Percentiles rank a stretch among this genome's conserved stretches.
Evolutionary conservation across 2,797 vertebrate genomes (phyloP).

Genomic region (Phylloscopus collybita): DNA sequence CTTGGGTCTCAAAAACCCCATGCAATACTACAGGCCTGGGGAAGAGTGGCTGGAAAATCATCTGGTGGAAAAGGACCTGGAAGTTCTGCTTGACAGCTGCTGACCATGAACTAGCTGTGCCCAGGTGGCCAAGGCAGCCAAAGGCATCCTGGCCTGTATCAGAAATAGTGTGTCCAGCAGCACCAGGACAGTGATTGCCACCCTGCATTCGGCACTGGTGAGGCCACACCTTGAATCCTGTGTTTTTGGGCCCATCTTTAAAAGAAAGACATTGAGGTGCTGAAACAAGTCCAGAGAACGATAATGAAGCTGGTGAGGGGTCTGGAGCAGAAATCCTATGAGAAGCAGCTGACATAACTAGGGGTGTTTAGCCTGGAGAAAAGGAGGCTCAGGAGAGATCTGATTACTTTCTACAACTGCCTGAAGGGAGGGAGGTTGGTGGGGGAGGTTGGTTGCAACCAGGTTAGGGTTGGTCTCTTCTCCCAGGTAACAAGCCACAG

Average conservation of each 20-base stretch:
- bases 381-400: neutral
- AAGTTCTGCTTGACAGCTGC: neutral
- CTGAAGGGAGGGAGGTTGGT: neutral
- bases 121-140: neutral
- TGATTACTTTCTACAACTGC: neutral
- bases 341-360: neutral
- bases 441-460: neutral
- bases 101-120: neutral
- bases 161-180: neutral
- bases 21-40: neutral
- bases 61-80: neutral
- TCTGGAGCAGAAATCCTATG: neutral
- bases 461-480: neutral
- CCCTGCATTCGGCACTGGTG: fast-evolving
- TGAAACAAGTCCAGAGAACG: fast-evolving
- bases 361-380: neutral
- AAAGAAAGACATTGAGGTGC: neutral
- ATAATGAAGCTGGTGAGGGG: fast-evolving
- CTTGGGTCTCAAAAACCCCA: neutral
- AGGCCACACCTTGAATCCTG: fast-evolving
- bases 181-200: fast-evolving
- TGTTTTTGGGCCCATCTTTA: neutral
- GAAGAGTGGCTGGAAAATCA: neutral
- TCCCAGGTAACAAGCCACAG: neutral
- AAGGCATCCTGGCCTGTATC: neutral